These are phyloP conservation scores for Sebastes minor DNA, from an alignment of 2,797 vertebrate genomes.

Conservation along the genomic window DNA sequence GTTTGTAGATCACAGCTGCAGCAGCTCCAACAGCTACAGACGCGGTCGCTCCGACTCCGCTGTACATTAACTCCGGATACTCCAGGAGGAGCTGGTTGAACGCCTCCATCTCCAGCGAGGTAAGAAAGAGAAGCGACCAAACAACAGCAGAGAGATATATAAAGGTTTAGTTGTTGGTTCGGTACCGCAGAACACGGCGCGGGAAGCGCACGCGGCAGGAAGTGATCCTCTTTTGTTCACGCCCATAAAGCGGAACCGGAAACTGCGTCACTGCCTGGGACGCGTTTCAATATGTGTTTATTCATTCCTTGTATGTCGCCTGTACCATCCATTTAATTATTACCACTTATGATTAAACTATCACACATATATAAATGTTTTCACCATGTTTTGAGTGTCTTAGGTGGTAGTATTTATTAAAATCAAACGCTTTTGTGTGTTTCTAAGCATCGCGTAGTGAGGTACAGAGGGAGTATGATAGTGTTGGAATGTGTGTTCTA, in stretches of 20 bases:
- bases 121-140: not conserved
- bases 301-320: not conserved
- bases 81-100: slow-evolving; percentile 79
- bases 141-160: not conserved
- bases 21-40: slow-evolving; percentile 83
- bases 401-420: fast-evolving
- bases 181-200: slow-evolving; percentile 4
- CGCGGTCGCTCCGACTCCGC: slow-evolving; percentile 86
- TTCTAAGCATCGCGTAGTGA: not conserved
- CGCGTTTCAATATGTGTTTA: not conserved
- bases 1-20: slow-evolving; percentile 82
- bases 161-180: not conserved
- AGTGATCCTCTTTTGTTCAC: slow-evolving; percentile 41
- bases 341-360: fast-evolving
- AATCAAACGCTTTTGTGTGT: not conserved
- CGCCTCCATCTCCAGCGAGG: slow-evolving; percentile 79
- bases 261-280: not conserved
- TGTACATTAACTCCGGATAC: slow-evolving; percentile 84
- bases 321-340: too few species aligned
- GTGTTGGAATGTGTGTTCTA: slow-evolving; percentile 11
- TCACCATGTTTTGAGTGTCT: fast-evolving
- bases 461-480: fast-evolving
- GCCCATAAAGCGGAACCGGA: slow-evolving; percentile 70
- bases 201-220: slow-evolving; percentile 50
- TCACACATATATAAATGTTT: fast-evolving